phyloP scores from a whole-genome alignment of 1,140 invertebrate genomes.

The Cydia strobilella region DNA sequence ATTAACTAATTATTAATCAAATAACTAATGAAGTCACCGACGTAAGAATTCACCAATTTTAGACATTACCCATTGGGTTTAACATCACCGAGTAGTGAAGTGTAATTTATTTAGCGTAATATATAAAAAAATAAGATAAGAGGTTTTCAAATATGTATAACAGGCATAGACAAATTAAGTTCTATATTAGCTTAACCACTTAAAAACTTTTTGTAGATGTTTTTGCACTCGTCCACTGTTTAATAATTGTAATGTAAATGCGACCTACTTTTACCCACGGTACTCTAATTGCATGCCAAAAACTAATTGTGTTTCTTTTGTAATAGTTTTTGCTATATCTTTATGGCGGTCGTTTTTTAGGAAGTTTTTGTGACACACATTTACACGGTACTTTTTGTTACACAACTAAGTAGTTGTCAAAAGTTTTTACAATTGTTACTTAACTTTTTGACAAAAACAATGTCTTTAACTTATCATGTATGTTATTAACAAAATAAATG shows the following conservation, averaged over 20 bases:
- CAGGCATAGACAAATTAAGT: not conserved
- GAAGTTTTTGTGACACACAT: not conserved
- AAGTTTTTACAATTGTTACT: not conserved
- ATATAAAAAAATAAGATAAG: too few species aligned
- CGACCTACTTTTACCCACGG: conserved; percentile 11
- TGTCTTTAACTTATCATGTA: too few species aligned
- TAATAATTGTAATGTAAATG: conserved; percentile 5
- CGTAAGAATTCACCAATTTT: too few species aligned
- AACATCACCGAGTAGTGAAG: too few species aligned
- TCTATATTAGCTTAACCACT: not conserved
- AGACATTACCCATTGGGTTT: too few species aligned
- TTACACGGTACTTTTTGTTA: not conserved
- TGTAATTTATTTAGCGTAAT: too few species aligned
- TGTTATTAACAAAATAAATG: too few species aligned
- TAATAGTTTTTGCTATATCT: not conserved
- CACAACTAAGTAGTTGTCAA: not conserved
- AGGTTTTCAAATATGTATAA: too few species aligned
- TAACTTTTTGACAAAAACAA: too few species aligned
- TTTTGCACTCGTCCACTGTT: not conserved
- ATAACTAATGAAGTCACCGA: too few species aligned
- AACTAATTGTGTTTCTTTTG: not conserved
- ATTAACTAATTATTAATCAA: too few species aligned
- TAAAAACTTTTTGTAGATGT: not conserved
- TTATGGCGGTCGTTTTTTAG: not conserved
- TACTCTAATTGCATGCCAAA: not conserved